Conservation (phyloP, 2,888 invertebrate genomes). For the Spisula solida region DNA sequence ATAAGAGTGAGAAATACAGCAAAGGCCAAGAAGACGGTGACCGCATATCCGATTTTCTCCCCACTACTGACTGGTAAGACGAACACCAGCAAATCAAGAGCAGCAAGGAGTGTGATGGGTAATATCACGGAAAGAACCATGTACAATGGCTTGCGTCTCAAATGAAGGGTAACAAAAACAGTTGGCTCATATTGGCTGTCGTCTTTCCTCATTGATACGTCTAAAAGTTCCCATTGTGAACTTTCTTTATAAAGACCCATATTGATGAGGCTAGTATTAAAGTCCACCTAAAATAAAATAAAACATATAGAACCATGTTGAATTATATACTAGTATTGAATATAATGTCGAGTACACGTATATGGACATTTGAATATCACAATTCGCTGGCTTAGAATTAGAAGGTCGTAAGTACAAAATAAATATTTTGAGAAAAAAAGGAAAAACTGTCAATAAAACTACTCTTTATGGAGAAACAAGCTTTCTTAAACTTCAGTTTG, state of each 20-base stretch:
- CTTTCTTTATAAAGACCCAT: slow-evolving; percentile 31
- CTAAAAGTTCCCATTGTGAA: slow-evolving; percentile 37
- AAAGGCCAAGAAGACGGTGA: slow-evolving; percentile 58
- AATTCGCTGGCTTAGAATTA: too few species aligned
- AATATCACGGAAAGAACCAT: slow-evolving; percentile 31
- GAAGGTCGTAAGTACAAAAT: too few species aligned
- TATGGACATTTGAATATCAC: too few species aligned
- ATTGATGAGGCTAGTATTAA: not conserved
- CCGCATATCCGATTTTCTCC: slow-evolving; percentile 50
- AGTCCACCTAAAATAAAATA: not conserved
- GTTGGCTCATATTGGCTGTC: slow-evolving; percentile 18
- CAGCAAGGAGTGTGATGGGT: slow-evolving; percentile 32
- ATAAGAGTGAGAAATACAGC: slow-evolving; percentile 58
- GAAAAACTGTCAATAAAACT: too few species aligned
- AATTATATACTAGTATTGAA: too few species aligned
- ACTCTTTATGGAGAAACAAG: too few species aligned
- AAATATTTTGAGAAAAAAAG: too few species aligned
- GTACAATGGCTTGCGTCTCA: slow-evolving; percentile 47
- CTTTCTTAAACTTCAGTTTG: too few species aligned
- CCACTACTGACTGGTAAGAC: slow-evolving; percentile 39
- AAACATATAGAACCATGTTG: too few species aligned
- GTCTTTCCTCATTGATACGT: not conserved
- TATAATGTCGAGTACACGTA: too few species aligned
- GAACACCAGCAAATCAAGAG: slow-evolving; percentile 40
- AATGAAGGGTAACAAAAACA: not conserved